Conservation (phyloP, 2,888 invertebrate species). For the Rhaphigaster nebulosa region DNA sequence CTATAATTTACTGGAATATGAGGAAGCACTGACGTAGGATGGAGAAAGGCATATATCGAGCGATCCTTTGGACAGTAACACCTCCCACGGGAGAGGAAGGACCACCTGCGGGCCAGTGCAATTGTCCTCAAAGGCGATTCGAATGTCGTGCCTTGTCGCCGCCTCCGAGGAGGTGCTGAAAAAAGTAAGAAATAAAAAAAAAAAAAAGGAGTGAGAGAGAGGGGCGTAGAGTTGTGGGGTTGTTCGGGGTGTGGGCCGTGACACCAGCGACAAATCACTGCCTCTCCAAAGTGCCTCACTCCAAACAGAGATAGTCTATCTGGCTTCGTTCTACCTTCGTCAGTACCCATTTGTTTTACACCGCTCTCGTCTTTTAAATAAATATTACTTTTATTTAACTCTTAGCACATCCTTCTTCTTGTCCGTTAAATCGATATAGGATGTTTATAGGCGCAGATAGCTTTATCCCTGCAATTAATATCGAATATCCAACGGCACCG, state of each 20-base stretch:
- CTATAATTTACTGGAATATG: neutral
- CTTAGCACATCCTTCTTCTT: slow-evolving; percentile 37
- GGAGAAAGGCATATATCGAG: neutral
- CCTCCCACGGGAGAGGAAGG: neutral
- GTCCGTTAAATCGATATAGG: slow-evolving; percentile 6
- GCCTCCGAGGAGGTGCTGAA: slow-evolving; percentile 5
- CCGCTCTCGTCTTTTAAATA: neutral
- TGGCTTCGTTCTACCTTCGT: neutral
- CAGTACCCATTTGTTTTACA: slow-evolving; percentile 25
- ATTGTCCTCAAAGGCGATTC: slow-evolving; percentile 19
- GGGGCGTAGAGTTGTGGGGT: neutral
- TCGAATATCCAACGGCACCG: neutral
- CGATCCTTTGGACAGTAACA: neutral
- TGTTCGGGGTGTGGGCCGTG: slow-evolving; percentile 54
- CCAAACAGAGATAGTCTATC: slow-evolving; percentile 51
- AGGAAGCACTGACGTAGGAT: neutral
- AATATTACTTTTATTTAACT: slow-evolving; percentile 49
- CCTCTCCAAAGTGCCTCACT: slow-evolving; percentile 31
- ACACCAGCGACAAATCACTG: slow-evolving; percentile 49
- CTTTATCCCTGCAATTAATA: slow-evolving; percentile 39
- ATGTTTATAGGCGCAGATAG: slow-evolving; percentile 17
- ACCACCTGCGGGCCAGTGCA: slow-evolving; percentile 28
- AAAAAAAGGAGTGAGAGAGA: neutral
- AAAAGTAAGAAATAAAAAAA: slow-evolving; percentile 14
- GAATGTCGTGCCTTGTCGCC: slow-evolving; percentile 27